A percentile compares a stretch with the other conserved stretches of the same genome.
Conservation (phyloP, 2,888 invertebrate species). For the Ennomos erosarius region DNA sequence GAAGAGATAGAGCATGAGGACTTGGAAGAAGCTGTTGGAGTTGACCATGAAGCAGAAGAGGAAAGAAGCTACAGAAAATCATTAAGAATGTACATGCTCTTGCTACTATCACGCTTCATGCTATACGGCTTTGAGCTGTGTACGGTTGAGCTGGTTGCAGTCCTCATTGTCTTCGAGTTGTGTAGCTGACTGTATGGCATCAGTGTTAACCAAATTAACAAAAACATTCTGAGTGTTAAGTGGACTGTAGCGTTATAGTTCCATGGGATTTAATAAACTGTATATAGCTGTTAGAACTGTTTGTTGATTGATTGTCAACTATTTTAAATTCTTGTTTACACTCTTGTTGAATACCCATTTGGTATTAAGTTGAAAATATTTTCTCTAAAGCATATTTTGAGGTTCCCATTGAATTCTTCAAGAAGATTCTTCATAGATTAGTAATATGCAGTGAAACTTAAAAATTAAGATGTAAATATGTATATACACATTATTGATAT, state of each 20-base stretch:
- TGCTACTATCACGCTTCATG: constrained; percentile 65
- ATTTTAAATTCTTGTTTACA: constrained; percentile 62
- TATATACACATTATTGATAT: constrained; percentile 80
- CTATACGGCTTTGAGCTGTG: constrained; percentile 68
- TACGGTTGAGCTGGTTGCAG: constrained; percentile 71
- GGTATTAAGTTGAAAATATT: constrained; percentile 48
- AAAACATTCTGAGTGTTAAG: constrained; percentile 50
- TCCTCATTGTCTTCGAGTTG: constrained; percentile 69
- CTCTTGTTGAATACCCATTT: constrained; percentile 50
- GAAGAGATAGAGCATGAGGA: constrained; percentile 49
- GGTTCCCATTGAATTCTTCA: constrained; percentile 53
- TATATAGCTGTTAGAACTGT: constrained; percentile 63
- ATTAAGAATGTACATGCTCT: constrained; percentile 48
- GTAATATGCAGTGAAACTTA: constrained; percentile 59
- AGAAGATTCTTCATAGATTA: constrained; percentile 62
- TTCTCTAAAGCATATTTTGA: constrained; percentile 49
- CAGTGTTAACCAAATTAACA: constrained; percentile 35
- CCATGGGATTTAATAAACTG: constrained; percentile 55
- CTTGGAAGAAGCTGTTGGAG: constrained; percentile 1
- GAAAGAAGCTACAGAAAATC: constrained; percentile 38
- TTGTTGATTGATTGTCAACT: constrained; percentile 68
- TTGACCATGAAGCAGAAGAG: constrained; percentile 30
- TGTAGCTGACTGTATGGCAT: constrained; percentile 60
- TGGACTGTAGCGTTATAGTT: constrained; percentile 42
- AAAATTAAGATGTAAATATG: constrained; percentile 81